A percentile compares a stretch with the other conserved stretches of the same genome.
phyloP scores from a whole-genome alignment of 2,113 vertebrate species.

The Siphamia tubifer region DNA sequence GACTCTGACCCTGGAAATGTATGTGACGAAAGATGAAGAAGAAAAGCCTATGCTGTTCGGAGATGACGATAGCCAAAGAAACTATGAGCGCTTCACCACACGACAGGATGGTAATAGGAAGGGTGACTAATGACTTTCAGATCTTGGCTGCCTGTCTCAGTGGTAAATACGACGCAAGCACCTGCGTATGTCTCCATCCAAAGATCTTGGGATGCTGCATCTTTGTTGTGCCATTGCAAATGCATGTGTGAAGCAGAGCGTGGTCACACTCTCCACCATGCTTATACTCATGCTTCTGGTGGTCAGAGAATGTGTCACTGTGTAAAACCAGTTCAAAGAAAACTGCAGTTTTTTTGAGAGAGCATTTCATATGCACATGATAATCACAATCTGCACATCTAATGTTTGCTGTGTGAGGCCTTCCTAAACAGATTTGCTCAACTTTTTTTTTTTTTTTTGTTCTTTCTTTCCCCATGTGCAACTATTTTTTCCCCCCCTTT shows the following conservation, averaged over 20 bases:
- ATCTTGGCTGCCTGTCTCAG: constrained; percentile 15
- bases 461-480: too few relatives aligned
- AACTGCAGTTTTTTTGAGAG: constrained; percentile 7
- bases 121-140: constrained; percentile 13
- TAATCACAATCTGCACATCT: constrained; percentile 66
- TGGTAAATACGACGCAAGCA: constrained; percentile 34
- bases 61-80: background rate
- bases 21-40: constrained; percentile 62
- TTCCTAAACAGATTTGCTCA: constrained; percentile 52
- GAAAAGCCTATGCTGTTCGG: background rate
- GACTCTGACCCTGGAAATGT: constrained; percentile 41
- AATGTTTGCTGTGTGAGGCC: constrained; percentile 50
- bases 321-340: constrained; percentile 31
- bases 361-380: constrained; percentile 51
- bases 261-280: constrained; percentile 38
- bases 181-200: constrained; percentile 58
- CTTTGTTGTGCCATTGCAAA: constrained; percentile 60
- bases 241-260: constrained; percentile 55
- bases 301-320: constrained; percentile 57
- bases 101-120: background rate
- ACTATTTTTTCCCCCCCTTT: constrained; percentile 50
- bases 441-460: too few relatives aligned
- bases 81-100: background rate
- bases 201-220: constrained; percentile 68
- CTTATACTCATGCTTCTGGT: constrained; percentile 60